Percentiles rank a stretch among this genome's conserved stretches.
These are phyloP conservation scores for Scaeva pyrastri DNA, from an alignment of 2,888 invertebrate species.

Conservation along the genomic window DNA sequence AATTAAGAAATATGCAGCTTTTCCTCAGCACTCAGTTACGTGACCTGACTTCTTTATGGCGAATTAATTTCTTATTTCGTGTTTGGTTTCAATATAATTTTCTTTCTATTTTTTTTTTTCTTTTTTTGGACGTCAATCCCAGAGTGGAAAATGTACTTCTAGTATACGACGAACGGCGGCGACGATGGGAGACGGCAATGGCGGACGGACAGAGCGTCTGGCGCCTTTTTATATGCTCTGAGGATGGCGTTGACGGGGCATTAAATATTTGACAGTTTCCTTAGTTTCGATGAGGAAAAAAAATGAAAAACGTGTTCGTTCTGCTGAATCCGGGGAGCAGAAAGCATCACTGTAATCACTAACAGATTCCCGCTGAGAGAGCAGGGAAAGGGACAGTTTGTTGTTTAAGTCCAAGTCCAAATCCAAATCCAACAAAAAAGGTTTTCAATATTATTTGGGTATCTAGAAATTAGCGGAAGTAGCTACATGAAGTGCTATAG, in stretches of 20 bases:
- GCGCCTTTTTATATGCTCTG: constrained; percentile 2
- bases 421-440: background rate
- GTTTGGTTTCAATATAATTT: constrained; percentile 68
- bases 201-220: constrained; percentile 22
- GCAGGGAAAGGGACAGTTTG: constrained; percentile 9
- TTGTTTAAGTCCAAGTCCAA: background rate
- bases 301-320: constrained; percentile 64
- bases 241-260: constrained; percentile 14
- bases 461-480: constrained; percentile 26
- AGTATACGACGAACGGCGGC: too few relatives aligned
- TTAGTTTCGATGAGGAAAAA: constrained; percentile 41
- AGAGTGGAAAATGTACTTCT: constrained; percentile 10
- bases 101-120: constrained; percentile 25
- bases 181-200: too few relatives aligned
- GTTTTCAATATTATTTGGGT: constrained; percentile 26
- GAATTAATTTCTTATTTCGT: constrained; percentile 76
- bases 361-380: constrained; percentile 42
- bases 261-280: constrained; percentile 59
- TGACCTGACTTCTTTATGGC: constrained; percentile 74
- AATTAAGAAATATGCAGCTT: constrained; percentile 76
- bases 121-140: constrained; percentile 47
- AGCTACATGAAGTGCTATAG: constrained; percentile 45
- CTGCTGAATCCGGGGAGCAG: constrained; percentile 41
- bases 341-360: constrained; percentile 64
- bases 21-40: constrained; percentile 72